Percentiles rank a stretch among this genome's conserved stretches.
These are phyloP conservation scores for Eristalis intricaria DNA, from an alignment of 2,888 invertebrate genomes.

Conservation along the genomic window DNA sequence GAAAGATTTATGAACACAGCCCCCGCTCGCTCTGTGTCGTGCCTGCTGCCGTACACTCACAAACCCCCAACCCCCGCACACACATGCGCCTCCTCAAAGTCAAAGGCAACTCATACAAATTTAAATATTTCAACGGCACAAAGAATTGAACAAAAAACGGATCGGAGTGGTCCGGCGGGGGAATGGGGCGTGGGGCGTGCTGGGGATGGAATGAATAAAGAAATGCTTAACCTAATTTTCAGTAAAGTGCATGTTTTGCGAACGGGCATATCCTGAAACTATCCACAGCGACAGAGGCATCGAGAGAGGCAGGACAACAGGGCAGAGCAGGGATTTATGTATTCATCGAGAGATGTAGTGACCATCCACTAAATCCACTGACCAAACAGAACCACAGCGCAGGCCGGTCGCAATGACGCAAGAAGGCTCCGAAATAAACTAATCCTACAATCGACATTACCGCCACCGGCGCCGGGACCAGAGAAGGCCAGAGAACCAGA, in stretches of 20 bases:
- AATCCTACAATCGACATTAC: conserved; percentile 70
- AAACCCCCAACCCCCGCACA: no score
- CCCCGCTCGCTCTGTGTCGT: not conserved
- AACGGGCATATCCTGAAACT: conserved; percentile 25
- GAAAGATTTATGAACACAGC: conserved; percentile 57
- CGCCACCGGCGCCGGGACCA: conserved; percentile 49
- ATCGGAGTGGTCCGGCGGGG: not conserved
- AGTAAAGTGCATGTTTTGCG: conserved; percentile 52
- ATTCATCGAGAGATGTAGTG: conserved; percentile 59
- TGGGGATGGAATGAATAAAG: conserved; percentile 3
- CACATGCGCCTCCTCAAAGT: conserved; percentile 5
- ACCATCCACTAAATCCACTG: conserved; percentile 59
- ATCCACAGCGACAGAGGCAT: not conserved
- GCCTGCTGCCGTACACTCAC: not conserved
- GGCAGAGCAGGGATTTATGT: conserved; percentile 50
- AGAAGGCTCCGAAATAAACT: conserved; percentile 51
- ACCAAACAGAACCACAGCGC: conserved; percentile 53
- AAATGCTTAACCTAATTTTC: conserved; percentile 63
- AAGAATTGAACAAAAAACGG: not conserved
- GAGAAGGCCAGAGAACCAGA: not conserved
- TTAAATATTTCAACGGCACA: conserved; percentile 56
- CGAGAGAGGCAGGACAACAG: not conserved
- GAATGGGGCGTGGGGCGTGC: not conserved
- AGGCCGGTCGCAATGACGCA: not conserved
- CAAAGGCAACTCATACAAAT: conserved; percentile 58